Base-by-base conservation (phyloP, 53 echinoderm and acorn worm species). In the Crossaster papposus region DNA sequence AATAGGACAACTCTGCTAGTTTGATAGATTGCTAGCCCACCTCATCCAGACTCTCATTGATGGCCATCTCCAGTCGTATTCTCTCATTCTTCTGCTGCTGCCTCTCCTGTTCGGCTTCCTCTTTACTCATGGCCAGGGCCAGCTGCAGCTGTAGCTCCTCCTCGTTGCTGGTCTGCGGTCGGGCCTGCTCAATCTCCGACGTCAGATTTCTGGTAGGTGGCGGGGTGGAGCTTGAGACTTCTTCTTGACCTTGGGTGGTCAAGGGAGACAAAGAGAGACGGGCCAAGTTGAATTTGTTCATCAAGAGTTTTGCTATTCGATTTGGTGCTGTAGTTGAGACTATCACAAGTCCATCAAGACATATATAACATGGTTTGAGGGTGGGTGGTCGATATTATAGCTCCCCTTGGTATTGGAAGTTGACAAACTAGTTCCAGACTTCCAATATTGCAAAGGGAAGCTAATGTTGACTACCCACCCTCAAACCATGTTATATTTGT, bases 61-160 rank as follows among this genome's bases (percentile, higher is more conserved):
- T 80, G 1, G 99, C 99, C 92, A 99, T 96, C 90, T 96, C 93
- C 36, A 99, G 89, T 84, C 99, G 83, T 31, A 99, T 89, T 78
- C 95, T 96, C 72, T 99, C 99, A 33, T 92, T 92, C 33, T 94
- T 84, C 79, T 84, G 68, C 64, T 94, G 92, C 50, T 91, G 93
- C 26, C 91, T 90, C 63, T 90, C 85, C 63, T 96, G 93, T 18
- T 94, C 96, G 0, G 99, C 99, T 70, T 99, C 99, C 63, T 99
- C 99, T 76, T 93, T 88, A 79, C 96, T 96, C 99, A 99, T 99
- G 38, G 99, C 99, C 23, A 99, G 87, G 26, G 99, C 99, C 68
- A 99, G 88, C 92, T 99, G 99, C 18, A 99, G 91, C 88, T 99
- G 99, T 8, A 99, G 88, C 74, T 99, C 99, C 64, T 99, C 99